Evolutionary conservation across 2,113 vertebrate species (phyloP).

Genomic region (Cyprinodon variegatus): DNA sequence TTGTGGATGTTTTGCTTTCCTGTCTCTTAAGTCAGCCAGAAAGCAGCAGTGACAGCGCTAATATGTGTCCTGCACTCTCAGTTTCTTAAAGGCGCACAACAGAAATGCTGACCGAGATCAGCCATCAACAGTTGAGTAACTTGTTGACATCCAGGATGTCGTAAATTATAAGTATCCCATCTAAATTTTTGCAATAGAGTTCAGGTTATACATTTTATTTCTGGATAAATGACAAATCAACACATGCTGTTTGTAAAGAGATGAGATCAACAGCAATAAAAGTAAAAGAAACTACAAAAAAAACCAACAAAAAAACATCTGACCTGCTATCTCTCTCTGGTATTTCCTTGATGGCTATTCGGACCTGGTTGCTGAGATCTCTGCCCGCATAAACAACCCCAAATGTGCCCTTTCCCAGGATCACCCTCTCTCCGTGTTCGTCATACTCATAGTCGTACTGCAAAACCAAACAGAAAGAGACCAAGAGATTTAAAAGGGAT

Average conservation of each 20-base stretch:
- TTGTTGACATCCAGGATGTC: slow-evolving; percentile 17
- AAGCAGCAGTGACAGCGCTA: slow-evolving; percentile 17
- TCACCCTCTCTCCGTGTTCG: slow-evolving; percentile 90
- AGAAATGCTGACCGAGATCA: slow-evolving; percentile 16
- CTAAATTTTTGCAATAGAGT: too few relatives aligned
- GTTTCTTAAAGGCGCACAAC: slow-evolving; percentile 22
- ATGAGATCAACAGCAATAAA: not conserved
- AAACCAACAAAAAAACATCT: not conserved
- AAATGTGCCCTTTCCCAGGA: slow-evolving; percentile 96
- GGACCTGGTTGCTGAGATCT: slow-evolving; percentile 98
- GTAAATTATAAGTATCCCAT: too few relatives aligned
- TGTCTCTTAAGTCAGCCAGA: slow-evolving; percentile 26
- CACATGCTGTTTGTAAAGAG: not conserved
- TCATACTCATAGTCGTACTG: slow-evolving; percentile 99
- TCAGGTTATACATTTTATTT: too few relatives aligned
- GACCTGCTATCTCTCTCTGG: slow-evolving; percentile 98
- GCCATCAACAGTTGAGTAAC: slow-evolving; percentile 22
- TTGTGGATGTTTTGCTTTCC: slow-evolving; percentile 15
- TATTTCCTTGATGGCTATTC: slow-evolving; percentile 98
- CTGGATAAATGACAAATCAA: not conserved
- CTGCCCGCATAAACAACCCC: slow-evolving; percentile 96
- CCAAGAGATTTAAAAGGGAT: not conserved
- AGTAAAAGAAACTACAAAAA: not conserved
- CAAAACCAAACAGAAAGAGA: slow-evolving; percentile 28
- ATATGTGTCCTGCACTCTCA: slow-evolving; percentile 25